Base-by-base conservation (phyloP, 2,797 vertebrate species). In the Amphiprion clarkii region DNA sequence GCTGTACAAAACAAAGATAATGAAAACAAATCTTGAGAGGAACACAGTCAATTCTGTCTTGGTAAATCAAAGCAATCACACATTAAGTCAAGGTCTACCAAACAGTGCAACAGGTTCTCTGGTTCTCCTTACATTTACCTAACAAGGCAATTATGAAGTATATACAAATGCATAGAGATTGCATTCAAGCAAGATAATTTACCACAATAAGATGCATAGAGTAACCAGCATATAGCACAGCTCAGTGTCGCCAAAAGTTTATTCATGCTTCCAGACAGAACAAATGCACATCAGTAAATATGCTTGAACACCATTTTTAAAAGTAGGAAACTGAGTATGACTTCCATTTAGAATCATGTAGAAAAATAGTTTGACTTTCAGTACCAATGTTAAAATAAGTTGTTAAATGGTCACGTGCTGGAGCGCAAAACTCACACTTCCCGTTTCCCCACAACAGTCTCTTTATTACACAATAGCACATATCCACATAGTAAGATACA, bases 161-260 rank as follows among this genome's bases (percentile, higher is more conserved):
- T 93, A 71, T 93, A 95, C 92, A 94, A 92, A 94, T 95, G 92
- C 94, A 95, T 94, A 94, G 90, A 93, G 85, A 83, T 82, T 82
- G 83, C 88, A 89, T 89, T 92, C 87, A 92, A 92, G 90, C 91
- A 90, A 87, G 84, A 89, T 79, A 79, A 88, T 83, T 87, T 79
- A 82, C 90, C 83, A 88, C 79, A 92, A 90, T 81, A 86, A 86
- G 88, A 92, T 94, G 93, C 94, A 94, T 93, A 95, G 93, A 92
- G 86, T 88, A 87, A 90, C 88, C 90, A 91, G 90, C 87, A 90
- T 85, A 88, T 68, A 89, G 69, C 76, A 83, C 74, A 84, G 65
- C 56, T 91, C 84, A 87, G 59, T 81, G 83, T 89, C 86, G 87
- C 62, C 78, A 82, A 83, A 79, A 75, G 33, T 74, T 42, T 67